A percentile compares a stretch with the other conserved stretches of the same genome.
These are phyloP conservation scores for Accipiter superciliosus DNA, from an alignment of 2,797 vertebrate species.

Conservation along the genomic window DNA sequence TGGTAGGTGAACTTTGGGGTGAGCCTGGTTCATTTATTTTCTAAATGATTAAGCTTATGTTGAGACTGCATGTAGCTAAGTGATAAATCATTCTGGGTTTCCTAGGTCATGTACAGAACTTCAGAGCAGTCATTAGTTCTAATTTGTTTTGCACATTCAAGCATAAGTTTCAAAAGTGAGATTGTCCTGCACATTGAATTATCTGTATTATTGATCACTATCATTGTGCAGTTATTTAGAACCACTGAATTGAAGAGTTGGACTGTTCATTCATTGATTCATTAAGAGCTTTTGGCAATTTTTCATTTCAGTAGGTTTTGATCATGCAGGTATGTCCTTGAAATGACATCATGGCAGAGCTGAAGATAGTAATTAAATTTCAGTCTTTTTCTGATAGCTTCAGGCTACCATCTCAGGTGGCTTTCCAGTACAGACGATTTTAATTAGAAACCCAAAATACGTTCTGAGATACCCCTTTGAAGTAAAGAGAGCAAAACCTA, in stretches of 20 bases:
- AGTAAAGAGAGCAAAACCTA: not conserved
- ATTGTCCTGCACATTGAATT: not conserved
- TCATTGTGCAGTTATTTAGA: not conserved
- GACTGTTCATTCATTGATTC: not conserved
- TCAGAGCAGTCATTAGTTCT: not conserved
- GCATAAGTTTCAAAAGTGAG: not conserved
- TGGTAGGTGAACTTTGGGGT: not conserved
- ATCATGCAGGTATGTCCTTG: not conserved
- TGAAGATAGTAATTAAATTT: not conserved
- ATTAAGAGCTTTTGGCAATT: not conserved
- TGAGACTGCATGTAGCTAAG: not conserved
- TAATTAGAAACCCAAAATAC: not conserved
- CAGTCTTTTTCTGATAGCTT: not conserved
- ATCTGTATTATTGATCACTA: not conserved
- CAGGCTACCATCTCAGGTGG: not conserved
- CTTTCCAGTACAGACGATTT: not conserved
- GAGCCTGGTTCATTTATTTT: not conserved
- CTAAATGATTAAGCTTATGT: not conserved
- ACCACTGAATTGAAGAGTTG: not conserved
- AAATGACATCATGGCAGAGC: not conserved
- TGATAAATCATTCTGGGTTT: not conserved
- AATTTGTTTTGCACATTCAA: not conserved
- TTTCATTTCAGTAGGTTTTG: conserved; percentile 5
- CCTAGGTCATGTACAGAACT: not conserved
- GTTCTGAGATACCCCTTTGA: not conserved